Conservation (phyloP, 2,888 invertebrate genomes). For the Emmelina monodactyla region DNA sequence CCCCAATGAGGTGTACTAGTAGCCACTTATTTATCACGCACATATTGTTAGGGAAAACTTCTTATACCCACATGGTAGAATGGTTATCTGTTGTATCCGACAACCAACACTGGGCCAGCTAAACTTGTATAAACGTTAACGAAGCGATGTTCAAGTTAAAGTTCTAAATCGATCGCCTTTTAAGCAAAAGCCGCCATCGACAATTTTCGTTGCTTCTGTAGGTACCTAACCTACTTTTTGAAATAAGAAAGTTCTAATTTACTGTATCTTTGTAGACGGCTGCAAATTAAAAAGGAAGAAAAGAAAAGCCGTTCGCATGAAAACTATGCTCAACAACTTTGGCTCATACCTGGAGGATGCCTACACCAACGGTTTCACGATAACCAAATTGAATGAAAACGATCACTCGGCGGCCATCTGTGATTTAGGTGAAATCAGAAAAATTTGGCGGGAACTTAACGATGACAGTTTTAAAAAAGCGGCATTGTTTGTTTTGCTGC, state of each 20-base stretch:
- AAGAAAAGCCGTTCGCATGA: constrained; percentile 44
- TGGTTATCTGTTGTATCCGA: no score
- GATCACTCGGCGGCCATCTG: constrained; percentile 19
- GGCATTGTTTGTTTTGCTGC: constrained; percentile 38
- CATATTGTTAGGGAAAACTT: not conserved
- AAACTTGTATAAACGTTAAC: no score
- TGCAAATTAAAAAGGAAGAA: constrained; percentile 43
- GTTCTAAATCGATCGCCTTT: no score
- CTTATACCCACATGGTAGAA: not conserved
- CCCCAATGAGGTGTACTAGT: no score
- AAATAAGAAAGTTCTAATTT: not conserved
- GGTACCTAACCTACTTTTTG: not conserved
- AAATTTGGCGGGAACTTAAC: constrained; percentile 28
- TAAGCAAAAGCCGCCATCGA: no score
- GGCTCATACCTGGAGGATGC: constrained; percentile 34
- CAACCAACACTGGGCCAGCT: no score
- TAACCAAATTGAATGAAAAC: constrained; percentile 10
- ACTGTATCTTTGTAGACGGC: constrained; percentile 64
- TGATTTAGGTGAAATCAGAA: constrained; percentile 26
- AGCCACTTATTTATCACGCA: no score
- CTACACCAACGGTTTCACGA: constrained; percentile 28
- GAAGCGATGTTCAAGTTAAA: no score
- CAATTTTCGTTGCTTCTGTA: no score
- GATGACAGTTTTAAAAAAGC: constrained; percentile 25
- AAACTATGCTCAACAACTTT: constrained; percentile 30